Conservation (phyloP, 2,888 invertebrate species). For the Crocallis elinguaria region DNA sequence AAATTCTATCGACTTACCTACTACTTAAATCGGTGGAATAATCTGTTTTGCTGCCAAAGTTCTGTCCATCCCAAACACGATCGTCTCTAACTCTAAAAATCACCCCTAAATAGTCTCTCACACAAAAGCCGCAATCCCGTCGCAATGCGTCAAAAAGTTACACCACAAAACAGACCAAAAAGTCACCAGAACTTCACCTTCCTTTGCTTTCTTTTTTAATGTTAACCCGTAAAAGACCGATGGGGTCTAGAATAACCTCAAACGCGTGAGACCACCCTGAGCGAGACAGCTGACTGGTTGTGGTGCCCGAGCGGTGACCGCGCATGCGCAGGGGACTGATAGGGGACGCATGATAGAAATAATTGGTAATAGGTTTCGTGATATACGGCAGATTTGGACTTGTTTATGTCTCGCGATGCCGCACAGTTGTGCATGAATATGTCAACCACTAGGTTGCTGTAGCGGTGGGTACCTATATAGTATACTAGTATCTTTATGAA, state of each 20-base stretch:
- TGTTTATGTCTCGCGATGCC: neutral
- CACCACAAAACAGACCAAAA: neutral
- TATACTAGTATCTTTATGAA: too few relatives aligned
- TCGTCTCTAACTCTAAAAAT: neutral
- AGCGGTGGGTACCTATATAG: too few relatives aligned
- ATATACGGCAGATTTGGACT: conserved; percentile 23
- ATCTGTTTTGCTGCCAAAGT: too few relatives aligned
- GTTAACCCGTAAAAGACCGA: conserved; percentile 22
- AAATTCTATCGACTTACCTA: too few relatives aligned
- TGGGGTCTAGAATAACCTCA: conserved; percentile 20
- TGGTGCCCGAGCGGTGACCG: conserved; percentile 20
- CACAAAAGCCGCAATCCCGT: neutral
- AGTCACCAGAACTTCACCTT: neutral
- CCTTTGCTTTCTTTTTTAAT: conserved; percentile 13
- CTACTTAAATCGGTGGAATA: too few relatives aligned
- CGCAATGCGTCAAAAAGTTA: conserved; percentile 19
- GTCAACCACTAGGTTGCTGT: too few relatives aligned
- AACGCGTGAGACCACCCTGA: conserved; percentile 22
- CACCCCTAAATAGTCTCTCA: neutral
- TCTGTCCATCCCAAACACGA: neutral
- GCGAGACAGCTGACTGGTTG: conserved; percentile 66
- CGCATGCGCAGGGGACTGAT: conserved; percentile 57
- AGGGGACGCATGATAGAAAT: conserved; percentile 40
- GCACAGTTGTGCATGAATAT: too few relatives aligned
- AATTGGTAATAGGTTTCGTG: conserved; percentile 28